phyloP scores from a whole-genome alignment of 64 coral and sea anemone species.

The Pachyseris speciosa region DNA sequence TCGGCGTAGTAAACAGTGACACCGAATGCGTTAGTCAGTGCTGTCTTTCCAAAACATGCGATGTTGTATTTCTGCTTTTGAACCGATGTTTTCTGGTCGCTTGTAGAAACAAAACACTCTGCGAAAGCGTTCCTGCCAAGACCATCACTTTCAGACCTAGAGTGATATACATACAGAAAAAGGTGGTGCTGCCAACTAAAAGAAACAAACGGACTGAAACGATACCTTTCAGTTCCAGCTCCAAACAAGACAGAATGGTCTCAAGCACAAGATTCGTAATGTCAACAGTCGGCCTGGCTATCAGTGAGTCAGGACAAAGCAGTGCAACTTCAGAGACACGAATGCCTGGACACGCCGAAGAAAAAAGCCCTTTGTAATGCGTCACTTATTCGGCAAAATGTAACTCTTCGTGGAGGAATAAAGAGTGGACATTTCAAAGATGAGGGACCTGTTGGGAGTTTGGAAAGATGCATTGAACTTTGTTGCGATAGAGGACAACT shows the following conservation, averaged over 20 bases:
- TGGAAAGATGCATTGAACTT: conserved; percentile 61
- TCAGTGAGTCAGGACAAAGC: neutral
- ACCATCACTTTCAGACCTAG: conserved; percentile 71
- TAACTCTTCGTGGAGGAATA: conserved; percentile 71
- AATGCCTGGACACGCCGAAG: neutral
- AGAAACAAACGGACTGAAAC: neutral
- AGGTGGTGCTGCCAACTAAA: neutral
- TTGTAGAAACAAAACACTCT: conserved; percentile 71
- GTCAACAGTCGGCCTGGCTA: neutral
- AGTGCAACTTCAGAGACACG: neutral
- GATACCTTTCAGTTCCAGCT: neutral
- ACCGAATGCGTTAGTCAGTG: conserved; percentile 84
- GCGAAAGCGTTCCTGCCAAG: conserved; percentile 71
- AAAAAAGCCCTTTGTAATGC: neutral
- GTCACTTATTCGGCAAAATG: conserved; percentile 39
- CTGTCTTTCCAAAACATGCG: conserved; percentile 47
- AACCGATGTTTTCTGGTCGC: conserved; percentile 74
- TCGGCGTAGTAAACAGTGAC: conserved; percentile 59
- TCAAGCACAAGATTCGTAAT: neutral
- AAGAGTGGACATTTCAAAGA: conserved; percentile 82
- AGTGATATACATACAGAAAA: conserved; percentile 52
- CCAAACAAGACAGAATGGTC: neutral
- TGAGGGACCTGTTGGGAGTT: conserved; percentile 65
- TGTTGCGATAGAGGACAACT: conserved; percentile 69
- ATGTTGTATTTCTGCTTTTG: conserved; percentile 76